phyloP scores from a whole-genome alignment of 2,888 invertebrate species.

The Melikaiella ostensackeni region DNA sequence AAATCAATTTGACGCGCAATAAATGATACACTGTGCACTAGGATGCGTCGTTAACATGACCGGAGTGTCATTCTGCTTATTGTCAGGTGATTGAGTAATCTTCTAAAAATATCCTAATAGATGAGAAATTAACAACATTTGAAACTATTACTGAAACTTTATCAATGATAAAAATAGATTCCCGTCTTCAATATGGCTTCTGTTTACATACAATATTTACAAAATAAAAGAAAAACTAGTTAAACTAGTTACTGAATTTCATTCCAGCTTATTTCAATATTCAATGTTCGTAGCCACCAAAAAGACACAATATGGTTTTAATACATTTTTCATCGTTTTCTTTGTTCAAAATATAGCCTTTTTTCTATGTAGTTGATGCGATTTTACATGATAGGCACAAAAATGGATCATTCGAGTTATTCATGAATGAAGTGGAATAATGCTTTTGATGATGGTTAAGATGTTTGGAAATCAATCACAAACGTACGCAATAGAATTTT shows the following conservation, averaged over 20 bases:
- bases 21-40: slow-evolving; percentile 3
- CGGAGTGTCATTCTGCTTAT: slow-evolving; percentile 2
- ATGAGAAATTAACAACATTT: slow-evolving; percentile 27
- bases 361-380: too few species aligned
- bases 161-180: not conserved
- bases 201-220: too few species aligned
- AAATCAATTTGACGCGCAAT: slow-evolving; percentile 16
- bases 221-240: too few species aligned
- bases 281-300: too few species aligned
- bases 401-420: too few species aligned
- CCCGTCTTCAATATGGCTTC: too few species aligned
- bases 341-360: too few species aligned
- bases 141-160: not conserved
- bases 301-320: too few species aligned
- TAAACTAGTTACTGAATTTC: too few species aligned
- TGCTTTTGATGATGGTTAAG: not conserved
- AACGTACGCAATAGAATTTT: slow-evolving; percentile 44
- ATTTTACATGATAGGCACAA: too few species aligned
- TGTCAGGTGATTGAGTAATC: slow-evolving; percentile 24
- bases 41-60: not conserved
- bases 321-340: too few species aligned
- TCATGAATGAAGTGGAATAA: not conserved
- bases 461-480: slow-evolving; percentile 25
- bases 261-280: not conserved
- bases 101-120: slow-evolving; percentile 11